Conservation (phyloP, 2,113 vertebrate species). For the Egretta garzetta region DNA sequence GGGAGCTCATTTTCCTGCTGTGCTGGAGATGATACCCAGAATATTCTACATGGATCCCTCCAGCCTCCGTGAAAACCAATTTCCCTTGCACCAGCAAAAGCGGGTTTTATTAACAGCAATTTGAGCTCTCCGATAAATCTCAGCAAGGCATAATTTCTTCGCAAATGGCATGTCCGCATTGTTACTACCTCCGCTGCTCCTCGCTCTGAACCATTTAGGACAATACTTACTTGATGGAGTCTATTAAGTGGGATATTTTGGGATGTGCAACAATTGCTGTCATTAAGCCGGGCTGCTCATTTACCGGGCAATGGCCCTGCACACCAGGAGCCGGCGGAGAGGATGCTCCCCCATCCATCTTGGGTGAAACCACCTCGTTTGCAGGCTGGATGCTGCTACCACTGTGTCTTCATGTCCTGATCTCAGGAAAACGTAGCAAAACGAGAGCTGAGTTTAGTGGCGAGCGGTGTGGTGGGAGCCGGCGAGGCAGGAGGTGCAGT, state of each 20-base stretch:
- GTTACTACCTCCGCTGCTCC: background rate
- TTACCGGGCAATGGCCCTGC: background rate
- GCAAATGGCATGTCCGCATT: conserved; percentile 1
- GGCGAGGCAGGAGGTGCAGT: rapidly evolving
- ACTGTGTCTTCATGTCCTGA: rapidly evolving
- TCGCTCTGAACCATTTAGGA: background rate
- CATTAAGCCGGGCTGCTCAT: background rate
- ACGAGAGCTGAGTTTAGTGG: background rate
- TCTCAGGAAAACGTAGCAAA: background rate
- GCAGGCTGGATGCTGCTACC: background rate
- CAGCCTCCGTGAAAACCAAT: conserved; percentile 32
- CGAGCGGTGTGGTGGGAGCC: background rate
- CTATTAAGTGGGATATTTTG: background rate
- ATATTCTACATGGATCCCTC: background rate
- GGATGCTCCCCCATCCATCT: background rate
- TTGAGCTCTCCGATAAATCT: conserved; percentile 43
- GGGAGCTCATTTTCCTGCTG: background rate
- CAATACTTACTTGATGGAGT: conserved; percentile 3
- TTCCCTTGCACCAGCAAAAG: conserved; percentile 33
- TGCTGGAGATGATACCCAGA: background rate
- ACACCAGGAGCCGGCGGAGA: background rate
- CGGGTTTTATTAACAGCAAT: conserved; percentile 53
- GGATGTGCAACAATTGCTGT: conserved; percentile 3
- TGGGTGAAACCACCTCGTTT: rapidly evolving
- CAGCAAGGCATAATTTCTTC: background rate